Base-by-base conservation (phyloP, 2,888 invertebrate species). In the Dryobota labecula region DNA sequence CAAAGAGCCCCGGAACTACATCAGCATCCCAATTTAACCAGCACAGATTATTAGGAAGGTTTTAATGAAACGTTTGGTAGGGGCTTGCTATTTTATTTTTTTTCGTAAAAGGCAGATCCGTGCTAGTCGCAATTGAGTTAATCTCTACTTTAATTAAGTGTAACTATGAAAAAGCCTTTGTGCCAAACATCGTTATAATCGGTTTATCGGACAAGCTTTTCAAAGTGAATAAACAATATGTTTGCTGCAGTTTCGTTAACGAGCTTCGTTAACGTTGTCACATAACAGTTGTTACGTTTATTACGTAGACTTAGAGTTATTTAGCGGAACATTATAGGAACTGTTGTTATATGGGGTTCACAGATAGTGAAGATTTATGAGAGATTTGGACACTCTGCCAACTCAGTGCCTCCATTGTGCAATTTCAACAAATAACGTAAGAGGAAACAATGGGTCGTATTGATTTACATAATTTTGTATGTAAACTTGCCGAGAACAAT, bases 201-300 rank as follows among this genome's bases (percentile, higher is more conserved):
- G 89, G 90, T 88, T 92, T 91, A 91, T 84, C 88, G 84, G 86
- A 85, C 86, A 77, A 87, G 88, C 87, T 87, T 84, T 69, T 76
- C 74, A 77, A 82, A 86, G 86, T 83, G 88, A 87, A 88, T 85
- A 85, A 89, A 85, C 86, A 84, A 71, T 82, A 82, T 82, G 87
- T 86, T 76, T 74, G 82, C 75, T 82, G 76, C 70, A 82, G 76
- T 53, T 82, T 78, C 70, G 82, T 79, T 88, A 87, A 79, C 82
- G 73, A 81, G 68, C 56, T 74, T 73, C 67, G 66, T 78, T 84
- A 76, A 76, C 64, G 70, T 72, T 66, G 72, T n/a, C 33, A 57
- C 53, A 56, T 69, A 68, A 54, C 62, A 76, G 60, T 51, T 62
- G 45, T 54, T 41, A 63, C 13, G 13, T 57, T 24, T 53, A 51